Evolutionary conservation across 1,140 invertebrate genomes (phyloP).

Genomic region (Phthorimaea operculella): DNA sequence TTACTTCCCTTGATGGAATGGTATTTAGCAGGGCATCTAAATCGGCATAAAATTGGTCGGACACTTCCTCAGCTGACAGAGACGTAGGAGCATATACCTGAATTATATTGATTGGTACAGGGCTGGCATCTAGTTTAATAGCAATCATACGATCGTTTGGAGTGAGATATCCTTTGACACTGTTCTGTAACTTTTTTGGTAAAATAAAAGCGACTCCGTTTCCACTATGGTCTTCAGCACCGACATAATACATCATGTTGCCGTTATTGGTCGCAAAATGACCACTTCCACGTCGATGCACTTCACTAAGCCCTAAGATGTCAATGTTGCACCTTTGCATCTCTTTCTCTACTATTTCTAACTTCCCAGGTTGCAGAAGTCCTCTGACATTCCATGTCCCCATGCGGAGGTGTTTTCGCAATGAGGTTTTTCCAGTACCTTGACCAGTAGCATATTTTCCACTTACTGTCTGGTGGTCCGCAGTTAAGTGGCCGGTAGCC

Average conservation of each 20-base stretch:
- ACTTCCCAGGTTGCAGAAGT: background rate
- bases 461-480: background rate
- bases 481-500: slow-evolving; percentile 5
- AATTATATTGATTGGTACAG: background rate
- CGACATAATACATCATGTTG: slow-evolving; percentile 2
- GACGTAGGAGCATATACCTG: slow-evolving; percentile 1
- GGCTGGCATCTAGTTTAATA: background rate
- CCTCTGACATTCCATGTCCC: slow-evolving; percentile 12
- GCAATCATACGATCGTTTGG: background rate
- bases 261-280: slow-evolving; percentile 6
- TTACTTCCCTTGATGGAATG: background rate
- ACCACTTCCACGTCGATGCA: slow-evolving; percentile 6
- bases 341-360: slow-evolving; percentile 2
- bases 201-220: background rate
- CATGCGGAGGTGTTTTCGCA: slow-evolving; percentile 5
- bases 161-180: background rate
- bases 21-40: background rate
- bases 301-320: slow-evolving; percentile 7
- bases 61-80: no score
- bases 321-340: slow-evolving; percentile 6
- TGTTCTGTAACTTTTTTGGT: slow-evolving; percentile 1
- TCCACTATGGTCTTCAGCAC: background rate
- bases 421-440: slow-evolving; percentile 4
- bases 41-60: background rate
- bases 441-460: slow-evolving; percentile 10